Conservation (phyloP, 2,797 vertebrate species). For the Gastrophryne carolinensis region DNA sequence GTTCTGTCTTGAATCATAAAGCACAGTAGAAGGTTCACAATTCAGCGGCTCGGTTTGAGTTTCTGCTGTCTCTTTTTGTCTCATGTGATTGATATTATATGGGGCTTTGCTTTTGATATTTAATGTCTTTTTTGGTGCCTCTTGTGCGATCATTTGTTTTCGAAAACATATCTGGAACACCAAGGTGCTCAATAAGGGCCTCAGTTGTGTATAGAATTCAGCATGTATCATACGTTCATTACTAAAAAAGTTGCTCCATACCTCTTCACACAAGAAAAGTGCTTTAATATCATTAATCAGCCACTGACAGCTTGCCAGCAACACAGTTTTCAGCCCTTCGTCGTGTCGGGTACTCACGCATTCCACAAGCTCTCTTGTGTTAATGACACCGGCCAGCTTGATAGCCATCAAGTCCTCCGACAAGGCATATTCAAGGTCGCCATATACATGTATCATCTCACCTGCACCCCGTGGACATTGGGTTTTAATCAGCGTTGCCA, state of each 20-base stretch:
- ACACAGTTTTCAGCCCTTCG: constrained; percentile 24
- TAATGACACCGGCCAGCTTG: constrained; percentile 34
- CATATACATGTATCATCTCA: constrained; percentile 12
- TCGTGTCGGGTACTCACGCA: constrained; percentile 39
- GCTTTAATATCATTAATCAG: constrained; percentile 39
- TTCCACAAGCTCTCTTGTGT: constrained; percentile 42
- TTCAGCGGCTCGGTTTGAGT: not conserved
- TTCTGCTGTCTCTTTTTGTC: not conserved
- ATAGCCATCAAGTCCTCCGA: constrained; percentile 25
- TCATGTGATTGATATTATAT: not conserved
- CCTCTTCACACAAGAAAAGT: constrained; percentile 35
- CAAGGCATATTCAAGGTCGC: constrained; percentile 2
- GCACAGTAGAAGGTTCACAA: not conserved
- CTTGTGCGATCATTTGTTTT: not conserved
- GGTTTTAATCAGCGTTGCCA: constrained; percentile 40
- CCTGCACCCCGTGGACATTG: constrained; percentile 40
- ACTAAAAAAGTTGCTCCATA: constrained; percentile 39
- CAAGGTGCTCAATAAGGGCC: constrained; percentile 29
- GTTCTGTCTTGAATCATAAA: not conserved
- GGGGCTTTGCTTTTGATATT: not conserved
- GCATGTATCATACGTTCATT: constrained; percentile 16
- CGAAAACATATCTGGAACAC: constrained; percentile 16
- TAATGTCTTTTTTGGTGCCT: not conserved
- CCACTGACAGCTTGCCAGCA: constrained; percentile 37
- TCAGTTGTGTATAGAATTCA: constrained; percentile 29